These are phyloP conservation scores for Anastrepha obliqua DNA, from an alignment of 1,140 invertebrate genomes.

Conservation along the genomic window DNA sequence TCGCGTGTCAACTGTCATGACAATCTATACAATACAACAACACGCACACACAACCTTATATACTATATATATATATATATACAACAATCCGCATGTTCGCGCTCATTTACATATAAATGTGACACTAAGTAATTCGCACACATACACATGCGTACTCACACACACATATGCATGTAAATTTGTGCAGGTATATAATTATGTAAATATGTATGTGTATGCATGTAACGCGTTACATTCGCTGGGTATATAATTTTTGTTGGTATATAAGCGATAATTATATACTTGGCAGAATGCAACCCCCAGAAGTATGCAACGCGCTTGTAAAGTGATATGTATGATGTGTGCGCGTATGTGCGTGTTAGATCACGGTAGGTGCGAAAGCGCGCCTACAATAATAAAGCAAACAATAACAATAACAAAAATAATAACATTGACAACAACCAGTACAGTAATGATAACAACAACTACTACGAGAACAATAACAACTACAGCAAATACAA, in stretches of 20 bases:
- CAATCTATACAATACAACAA: constrained; percentile 11
- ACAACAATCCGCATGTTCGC: background rate
- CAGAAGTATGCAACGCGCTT: constrained; percentile 8
- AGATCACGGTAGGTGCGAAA: constrained; percentile 25
- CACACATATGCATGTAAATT: background rate
- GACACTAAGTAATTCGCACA: too few relatives aligned
- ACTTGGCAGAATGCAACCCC: constrained; percentile 20
- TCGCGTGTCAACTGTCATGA: constrained; percentile 37
- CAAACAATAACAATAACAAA: background rate
- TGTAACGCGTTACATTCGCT: background rate
- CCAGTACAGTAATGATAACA: background rate
- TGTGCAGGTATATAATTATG: background rate
- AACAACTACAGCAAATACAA: background rate
- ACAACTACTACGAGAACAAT: background rate
- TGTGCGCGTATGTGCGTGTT: background rate
- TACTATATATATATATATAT: background rate
- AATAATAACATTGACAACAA: background rate
- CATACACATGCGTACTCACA: background rate
- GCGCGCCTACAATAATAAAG: constrained; percentile 23
- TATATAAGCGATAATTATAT: constrained; percentile 49
- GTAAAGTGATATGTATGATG: background rate
- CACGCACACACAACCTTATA: background rate
- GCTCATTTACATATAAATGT: background rate
- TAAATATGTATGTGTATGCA: background rate
- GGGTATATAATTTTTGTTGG: constrained; percentile 30